Percentiles rank a stretch among this genome's conserved stretches.
Evolutionary conservation across 2,113 vertebrate species (phyloP).

Genomic region (Psettodes erumei): DNA sequence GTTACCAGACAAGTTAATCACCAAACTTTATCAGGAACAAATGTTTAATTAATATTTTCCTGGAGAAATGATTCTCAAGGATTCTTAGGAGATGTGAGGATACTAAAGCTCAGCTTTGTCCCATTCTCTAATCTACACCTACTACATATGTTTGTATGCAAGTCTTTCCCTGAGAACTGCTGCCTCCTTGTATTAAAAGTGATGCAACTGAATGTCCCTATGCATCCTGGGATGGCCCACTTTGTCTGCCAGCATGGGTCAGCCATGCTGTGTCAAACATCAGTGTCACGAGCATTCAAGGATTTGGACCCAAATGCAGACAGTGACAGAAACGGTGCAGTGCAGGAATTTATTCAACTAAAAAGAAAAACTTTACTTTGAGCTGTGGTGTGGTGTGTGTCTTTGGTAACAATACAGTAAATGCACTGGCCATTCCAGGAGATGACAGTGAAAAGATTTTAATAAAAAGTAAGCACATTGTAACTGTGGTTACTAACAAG

Average conservation of each 20-base stretch:
- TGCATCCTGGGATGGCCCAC: constrained; percentile 35
- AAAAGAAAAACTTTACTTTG: no score
- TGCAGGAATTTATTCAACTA: no score
- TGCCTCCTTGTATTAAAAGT: constrained; percentile 18
- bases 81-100: neutral
- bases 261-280: constrained; percentile 54
- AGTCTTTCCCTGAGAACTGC: neutral
- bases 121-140: neutral
- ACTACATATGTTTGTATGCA: neutral
- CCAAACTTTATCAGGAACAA: no score
- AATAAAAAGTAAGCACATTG: neutral
- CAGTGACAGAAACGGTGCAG: no score
- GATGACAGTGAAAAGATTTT: neutral
- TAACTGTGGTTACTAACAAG: neutral
- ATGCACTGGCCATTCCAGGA: no score
- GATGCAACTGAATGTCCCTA: neutral
- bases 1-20: no score
- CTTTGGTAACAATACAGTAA: neutral
- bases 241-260: constrained; percentile 44
- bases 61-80: neutral
- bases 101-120: neutral
- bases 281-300: no score
- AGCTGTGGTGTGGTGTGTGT: no score
- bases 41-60: no score
- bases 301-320: no score